Evolutionary conservation across 2,113 vertebrate species (phyloP).

Genomic region (Laticauda laticaudata): DNA sequence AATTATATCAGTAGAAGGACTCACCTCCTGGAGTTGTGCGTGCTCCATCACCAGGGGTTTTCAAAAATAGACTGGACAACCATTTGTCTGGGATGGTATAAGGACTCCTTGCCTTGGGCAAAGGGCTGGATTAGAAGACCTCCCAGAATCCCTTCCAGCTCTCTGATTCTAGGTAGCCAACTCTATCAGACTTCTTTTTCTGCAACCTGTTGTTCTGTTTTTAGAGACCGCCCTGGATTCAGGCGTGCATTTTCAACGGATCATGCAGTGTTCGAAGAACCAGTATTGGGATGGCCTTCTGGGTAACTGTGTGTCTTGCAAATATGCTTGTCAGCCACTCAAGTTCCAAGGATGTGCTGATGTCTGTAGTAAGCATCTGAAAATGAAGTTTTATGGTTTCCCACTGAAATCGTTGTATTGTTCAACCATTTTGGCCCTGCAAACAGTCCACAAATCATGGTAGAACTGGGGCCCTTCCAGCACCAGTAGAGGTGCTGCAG

Average conservation of each 20-base stretch:
- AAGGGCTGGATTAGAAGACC: neutral
- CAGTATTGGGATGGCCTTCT: constrained; percentile 5
- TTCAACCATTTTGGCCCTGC: neutral
- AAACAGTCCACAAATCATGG: neutral
- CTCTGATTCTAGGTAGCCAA: neutral
- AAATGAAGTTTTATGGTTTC: neutral
- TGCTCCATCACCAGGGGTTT: neutral
- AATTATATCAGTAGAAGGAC: neutral
- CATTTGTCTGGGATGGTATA: neutral
- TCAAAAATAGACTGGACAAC: neutral
- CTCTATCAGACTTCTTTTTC: neutral
- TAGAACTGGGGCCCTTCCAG: neutral
- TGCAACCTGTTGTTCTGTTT: neutral
- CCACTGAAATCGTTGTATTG: neutral
- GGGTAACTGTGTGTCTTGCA: neutral
- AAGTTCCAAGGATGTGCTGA: neutral
- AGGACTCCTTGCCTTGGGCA: neutral
- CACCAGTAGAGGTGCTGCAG: neutral
- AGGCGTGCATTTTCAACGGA: neutral
- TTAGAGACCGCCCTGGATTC: neutral
- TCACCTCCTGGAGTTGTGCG: too few species aligned
- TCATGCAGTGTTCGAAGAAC: neutral
- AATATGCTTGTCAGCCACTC: neutral
- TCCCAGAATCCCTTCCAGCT: neutral
- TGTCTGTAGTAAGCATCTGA: neutral